Evolutionary conservation across 2,888 invertebrate species (phyloP), one percentile per base, ranked within the genome.

Genomic region (Dusona sp.): DNA sequence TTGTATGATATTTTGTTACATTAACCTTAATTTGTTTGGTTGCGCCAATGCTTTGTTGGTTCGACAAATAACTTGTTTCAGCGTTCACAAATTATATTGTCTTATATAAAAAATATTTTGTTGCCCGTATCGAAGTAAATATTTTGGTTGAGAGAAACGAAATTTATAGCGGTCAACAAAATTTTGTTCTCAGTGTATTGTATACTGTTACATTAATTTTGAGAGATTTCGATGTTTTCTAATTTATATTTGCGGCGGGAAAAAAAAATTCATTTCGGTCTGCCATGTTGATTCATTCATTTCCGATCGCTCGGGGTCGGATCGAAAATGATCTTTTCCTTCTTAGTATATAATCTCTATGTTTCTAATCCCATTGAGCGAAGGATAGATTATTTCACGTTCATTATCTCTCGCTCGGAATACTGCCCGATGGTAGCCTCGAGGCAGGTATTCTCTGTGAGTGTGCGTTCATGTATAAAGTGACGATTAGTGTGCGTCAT

Each of bases 361-460:
- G 36, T 73, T 51, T 73, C 36, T 33, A 48, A 72, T 72, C 48
- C 36, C 48, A 33, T 64, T n/a, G 33, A 64, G 22, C 9, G 78
- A 78, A 8, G 65, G 65, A 74, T 51, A 64, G 42, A 74, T 75
- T 74, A 85, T 85, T 74, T 85, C 61, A 64, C 74, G 51, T 51
- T 79, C 72, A 64, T 85, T 83, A 82, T 85, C 82, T 78, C 48
- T 61, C 29, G 54, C 36, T 61, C 45, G 61, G 72, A 42, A 80
- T 61, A 73, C 48, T 42, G 29, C 22, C 45, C 79, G 70, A 33
- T 42, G 42, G 22, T 79, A 33, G 61, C 79, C 70, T 70, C 42
- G 42, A 79, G 65, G 33, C 77, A 77, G 16, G 48, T 54, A 45
- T 29, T 57, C 19, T 74, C n/a, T 74, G 42, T 61, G 22, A 38